Percentiles rank a stretch among this genome's conserved stretches.
phyloP scores from a whole-genome alignment of 2,888 invertebrate genomes.

The Protodeltote pygarga region DNA sequence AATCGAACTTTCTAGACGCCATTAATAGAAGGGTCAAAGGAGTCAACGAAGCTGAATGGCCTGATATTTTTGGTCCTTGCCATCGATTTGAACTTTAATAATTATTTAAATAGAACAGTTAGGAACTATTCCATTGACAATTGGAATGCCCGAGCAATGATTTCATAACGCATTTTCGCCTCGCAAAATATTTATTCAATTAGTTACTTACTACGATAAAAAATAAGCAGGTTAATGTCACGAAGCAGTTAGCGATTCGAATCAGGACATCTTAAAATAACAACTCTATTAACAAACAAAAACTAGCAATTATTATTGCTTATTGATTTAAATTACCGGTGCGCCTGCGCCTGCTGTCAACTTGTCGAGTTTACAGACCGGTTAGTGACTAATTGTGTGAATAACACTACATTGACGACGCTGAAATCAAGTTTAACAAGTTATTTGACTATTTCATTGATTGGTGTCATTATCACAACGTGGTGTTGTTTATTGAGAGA shows the following conservation, averaged over 20 bases:
- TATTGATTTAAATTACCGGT: constrained; percentile 27
- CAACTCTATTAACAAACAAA: constrained; percentile 1
- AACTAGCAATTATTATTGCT: constrained; percentile 24
- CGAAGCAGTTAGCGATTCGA: constrained; percentile 1
- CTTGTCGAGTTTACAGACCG: constrained; percentile 28
- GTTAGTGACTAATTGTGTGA: constrained; percentile 49
- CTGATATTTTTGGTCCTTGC: constrained; percentile 60
- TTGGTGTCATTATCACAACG: constrained; percentile 27
- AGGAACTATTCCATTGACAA: constrained; percentile 10
- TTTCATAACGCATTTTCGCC: constrained; percentile 15
- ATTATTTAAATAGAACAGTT: constrained; percentile 49
- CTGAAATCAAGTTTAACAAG: constrained; percentile 52
- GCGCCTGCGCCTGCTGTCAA: constrained; percentile 22
- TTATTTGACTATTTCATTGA: constrained; percentile 40
- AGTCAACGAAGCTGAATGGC: constrained; percentile 66
- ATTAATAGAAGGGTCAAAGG: constrained; percentile 60
- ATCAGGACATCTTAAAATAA: constrained; percentile 6
- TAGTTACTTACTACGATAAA: constrained; percentile 6
- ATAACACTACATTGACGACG: constrained; percentile 51
- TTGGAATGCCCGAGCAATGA: constrained; percentile 13
- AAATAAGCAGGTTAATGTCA: constrained; percentile 1
- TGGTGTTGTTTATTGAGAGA: constrained; percentile 42
- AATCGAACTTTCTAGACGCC: constrained; percentile 69
- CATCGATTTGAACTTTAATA: constrained; percentile 59
- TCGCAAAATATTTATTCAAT: neutral